Evolutionary conservation across 1,140 invertebrate genomes (phyloP).

Genomic region (Penaeus indicus): DNA sequence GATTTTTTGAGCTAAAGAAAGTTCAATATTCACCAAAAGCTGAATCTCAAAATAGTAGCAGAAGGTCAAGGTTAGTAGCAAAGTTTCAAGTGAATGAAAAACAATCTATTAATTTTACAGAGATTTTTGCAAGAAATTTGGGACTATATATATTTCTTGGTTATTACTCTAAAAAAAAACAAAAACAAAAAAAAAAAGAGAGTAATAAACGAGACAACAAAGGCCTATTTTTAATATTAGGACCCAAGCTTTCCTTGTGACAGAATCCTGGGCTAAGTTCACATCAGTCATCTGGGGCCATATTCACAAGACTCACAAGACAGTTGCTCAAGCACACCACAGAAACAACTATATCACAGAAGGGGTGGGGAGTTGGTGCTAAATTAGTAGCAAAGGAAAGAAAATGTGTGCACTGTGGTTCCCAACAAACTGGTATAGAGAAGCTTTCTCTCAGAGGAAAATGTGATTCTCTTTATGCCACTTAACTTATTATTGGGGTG

Average conservation of each 20-base stretch:
- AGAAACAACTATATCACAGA: conserved; percentile 59
- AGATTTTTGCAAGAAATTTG: background rate
- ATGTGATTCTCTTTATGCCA: conserved; percentile 49
- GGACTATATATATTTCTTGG: too few relatives aligned
- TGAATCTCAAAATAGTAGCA: conserved; percentile 5
- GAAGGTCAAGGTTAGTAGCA: too few relatives aligned
- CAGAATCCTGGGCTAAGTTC: conserved; percentile 7
- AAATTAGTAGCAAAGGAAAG: conserved; percentile 27
- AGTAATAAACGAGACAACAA: background rate
- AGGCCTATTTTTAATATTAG: background rate
- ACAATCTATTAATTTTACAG: background rate
- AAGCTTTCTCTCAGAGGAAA: conserved; percentile 15
- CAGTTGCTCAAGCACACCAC: background rate
- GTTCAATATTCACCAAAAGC: background rate
- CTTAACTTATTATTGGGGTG: conserved; percentile 34
- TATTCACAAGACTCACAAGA: conserved; percentile 28
- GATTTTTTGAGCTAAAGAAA: background rate
- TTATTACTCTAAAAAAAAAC: background rate
- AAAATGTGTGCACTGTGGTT: conserved; percentile 16
- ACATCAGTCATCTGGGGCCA: conserved; percentile 7
- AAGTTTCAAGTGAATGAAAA: background rate
- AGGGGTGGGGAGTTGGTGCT: conserved; percentile 42
- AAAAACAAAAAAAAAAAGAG: background rate
- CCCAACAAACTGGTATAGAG: background rate
- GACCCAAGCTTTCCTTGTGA: conserved; percentile 13